Evolutionary conservation across 1,140 invertebrate genomes (phyloP), one percentile per base, ranked within the genome.

Genomic region (Hetaerina americana): DNA sequence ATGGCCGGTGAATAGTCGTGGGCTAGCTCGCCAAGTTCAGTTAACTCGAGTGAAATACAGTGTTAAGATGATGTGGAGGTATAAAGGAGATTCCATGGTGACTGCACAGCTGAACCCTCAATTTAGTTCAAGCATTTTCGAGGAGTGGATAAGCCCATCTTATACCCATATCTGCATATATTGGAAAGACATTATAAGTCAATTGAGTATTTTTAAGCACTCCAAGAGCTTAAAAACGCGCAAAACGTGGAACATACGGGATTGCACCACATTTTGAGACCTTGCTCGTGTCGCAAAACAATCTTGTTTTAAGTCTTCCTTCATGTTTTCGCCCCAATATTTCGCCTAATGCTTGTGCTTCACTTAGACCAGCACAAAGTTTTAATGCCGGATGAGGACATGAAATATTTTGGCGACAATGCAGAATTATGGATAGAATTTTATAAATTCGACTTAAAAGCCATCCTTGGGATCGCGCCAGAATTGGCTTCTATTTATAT

Each of bases 401-500:
- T 90, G 25, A 88, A 89, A 80, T 90, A 95, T 77, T 84, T 85
- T 75, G 82, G 81, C n/a, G 90, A 92, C 77, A 83, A 94, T 12
- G 81, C 81, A 25, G 77, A 88, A 70, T 80, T 94, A 0, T 89
- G 89, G 76, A 76, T 85, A 5, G 83, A 91, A 74, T 94, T 94
- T 77, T 78, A 88, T 0, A 82, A 83, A 57, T 85, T 85, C 76
- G 78, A 78, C n/a, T 31, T 78, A 5, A 74, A 78, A 26, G 84
- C 90, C 73, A 77, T 94, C 0, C 91, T 93, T 75, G 93, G 91
- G 0, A 80, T 94, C 18, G 89, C 90, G 0, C 86, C 87, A 3
- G 92, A 95, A 79, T 81, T 91, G n/a, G 27, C 90, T 90, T 0
- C 91, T 92, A 0, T 92, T 94, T 0, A 94, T 94, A 18, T 91